A percentile compares a stretch with the other conserved stretches of the same genome.
phyloP scores from a whole-genome alignment of 2,888 invertebrate species.

The Parochlus steinenii region DNA sequence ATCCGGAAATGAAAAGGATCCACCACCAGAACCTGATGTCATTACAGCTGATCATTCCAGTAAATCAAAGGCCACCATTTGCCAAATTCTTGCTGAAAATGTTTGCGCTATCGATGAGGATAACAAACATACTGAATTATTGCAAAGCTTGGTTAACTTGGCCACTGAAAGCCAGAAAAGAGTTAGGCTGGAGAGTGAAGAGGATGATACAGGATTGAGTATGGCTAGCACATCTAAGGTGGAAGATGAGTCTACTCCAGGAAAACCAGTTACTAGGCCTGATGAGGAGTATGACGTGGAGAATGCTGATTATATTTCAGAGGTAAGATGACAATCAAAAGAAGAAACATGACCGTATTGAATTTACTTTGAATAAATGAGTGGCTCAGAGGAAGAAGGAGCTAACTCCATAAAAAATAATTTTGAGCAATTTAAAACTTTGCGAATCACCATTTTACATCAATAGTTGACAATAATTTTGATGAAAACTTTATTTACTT shows the following conservation, averaged over 20 bases:
- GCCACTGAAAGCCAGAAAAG: slow-evolving; percentile 33
- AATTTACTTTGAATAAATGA: too few species aligned
- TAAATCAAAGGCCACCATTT: slow-evolving; percentile 38
- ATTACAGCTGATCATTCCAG: slow-evolving; percentile 14
- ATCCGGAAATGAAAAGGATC: slow-evolving; percentile 17
- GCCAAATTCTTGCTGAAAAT: slow-evolving; percentile 58
- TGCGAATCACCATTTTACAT: too few species aligned
- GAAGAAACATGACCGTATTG: too few species aligned
- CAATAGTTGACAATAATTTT: too few species aligned
- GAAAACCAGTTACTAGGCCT: slow-evolving; percentile 19
- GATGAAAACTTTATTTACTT: too few species aligned
- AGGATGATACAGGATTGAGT: slow-evolving; percentile 19
- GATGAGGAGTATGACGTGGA: slow-evolving; percentile 30
- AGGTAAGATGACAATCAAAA: too few species aligned
- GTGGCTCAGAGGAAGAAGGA: too few species aligned
- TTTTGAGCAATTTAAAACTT: too few species aligned
- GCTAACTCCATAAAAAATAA: too few species aligned
- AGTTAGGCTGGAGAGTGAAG: slow-evolving; percentile 27
- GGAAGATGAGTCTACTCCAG: slow-evolving; percentile 19
- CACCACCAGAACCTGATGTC: slow-evolving; percentile 16
- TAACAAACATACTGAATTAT: slow-evolving; percentile 60
- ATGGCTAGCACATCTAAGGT: slow-evolving; percentile 26
- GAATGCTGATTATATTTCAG: slow-evolving; percentile 32
- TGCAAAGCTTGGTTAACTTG: slow-evolving; percentile 42
- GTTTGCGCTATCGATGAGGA: slow-evolving; percentile 66